Conservation (phyloP, 2,888 invertebrate species). For the Cryptocephalus primarius region DNA sequence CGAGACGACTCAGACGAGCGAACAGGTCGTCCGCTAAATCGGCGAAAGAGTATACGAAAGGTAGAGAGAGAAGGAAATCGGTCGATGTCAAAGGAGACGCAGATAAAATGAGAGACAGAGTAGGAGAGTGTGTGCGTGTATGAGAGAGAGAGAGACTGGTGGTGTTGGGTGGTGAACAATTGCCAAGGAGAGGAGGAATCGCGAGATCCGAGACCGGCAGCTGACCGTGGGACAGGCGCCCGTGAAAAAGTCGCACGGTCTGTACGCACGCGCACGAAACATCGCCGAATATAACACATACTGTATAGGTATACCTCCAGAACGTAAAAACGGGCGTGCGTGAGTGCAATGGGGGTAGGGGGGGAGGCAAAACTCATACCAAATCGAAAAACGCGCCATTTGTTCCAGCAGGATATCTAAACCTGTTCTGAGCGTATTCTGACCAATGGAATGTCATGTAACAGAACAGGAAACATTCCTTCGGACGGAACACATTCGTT, state of each 20-base stretch:
- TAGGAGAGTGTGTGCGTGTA: conserved; percentile 1
- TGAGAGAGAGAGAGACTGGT: too few relatives aligned
- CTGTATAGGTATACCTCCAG: conserved; percentile 3
- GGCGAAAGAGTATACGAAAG: too few relatives aligned
- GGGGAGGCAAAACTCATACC: too few relatives aligned
- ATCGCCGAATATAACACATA: conserved; percentile 25
- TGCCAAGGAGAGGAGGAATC: conserved; percentile 15
- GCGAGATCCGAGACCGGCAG: conserved; percentile 27
- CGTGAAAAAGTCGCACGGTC: conserved; percentile 59
- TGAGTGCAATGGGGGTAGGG: too few relatives aligned
- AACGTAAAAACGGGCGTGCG: background rate
- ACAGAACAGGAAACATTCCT: too few relatives aligned
- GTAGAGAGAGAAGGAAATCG: background rate
- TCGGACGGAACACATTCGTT: too few relatives aligned
- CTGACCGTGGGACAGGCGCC: conserved; percentile 46
- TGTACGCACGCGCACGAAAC: conserved; percentile 34
- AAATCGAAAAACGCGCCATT: too few relatives aligned
- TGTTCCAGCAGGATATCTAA: too few relatives aligned
- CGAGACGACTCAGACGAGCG: too few relatives aligned
- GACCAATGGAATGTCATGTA: too few relatives aligned
- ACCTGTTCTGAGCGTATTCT: too few relatives aligned
- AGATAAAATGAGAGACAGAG: conserved; percentile 4
- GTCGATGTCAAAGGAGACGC: background rate
- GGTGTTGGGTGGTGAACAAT: conserved; percentile 4
- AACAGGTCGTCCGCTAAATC: too few relatives aligned